phyloP scores from a whole-genome alignment of 2,797 vertebrate species.

The Cygnus olor region DNA sequence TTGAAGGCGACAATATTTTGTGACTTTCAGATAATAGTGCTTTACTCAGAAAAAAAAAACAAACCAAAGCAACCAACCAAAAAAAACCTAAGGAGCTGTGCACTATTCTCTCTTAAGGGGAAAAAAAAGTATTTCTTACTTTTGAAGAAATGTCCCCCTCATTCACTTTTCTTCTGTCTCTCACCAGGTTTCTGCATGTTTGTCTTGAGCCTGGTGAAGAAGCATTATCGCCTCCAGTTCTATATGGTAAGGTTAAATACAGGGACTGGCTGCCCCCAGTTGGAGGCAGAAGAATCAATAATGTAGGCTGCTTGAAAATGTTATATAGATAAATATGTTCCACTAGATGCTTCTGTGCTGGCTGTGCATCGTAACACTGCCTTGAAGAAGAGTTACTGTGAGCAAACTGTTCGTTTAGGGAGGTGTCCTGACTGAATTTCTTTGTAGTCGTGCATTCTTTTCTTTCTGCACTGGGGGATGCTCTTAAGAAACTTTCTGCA shows the following conservation, averaged over 20 bases:
- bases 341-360: background rate
- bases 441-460: background rate
- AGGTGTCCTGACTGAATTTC: background rate
- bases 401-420: background rate
- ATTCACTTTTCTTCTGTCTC: background rate
- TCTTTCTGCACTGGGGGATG: background rate
- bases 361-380: background rate
- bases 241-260: slow-evolving; percentile 90
- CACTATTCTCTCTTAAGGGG: background rate
- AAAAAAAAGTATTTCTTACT: background rate
- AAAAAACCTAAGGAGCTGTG: background rate
- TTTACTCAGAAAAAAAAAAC: background rate
- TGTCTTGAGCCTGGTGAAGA: slow-evolving; percentile 98
- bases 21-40: background rate
- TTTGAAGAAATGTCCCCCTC: background rate
- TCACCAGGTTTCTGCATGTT: slow-evolving; percentile 98
- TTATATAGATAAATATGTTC: background rate
- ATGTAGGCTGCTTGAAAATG: background rate
- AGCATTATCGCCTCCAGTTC: slow-evolving; percentile 98
- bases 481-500: background rate
- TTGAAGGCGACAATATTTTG: background rate
- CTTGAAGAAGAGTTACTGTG: background rate
- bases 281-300: background rate
- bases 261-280: background rate
- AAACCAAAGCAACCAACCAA: too few relatives aligned